Base-by-base conservation (phyloP, 1,140 invertebrate genomes). In the Papilio helenus region DNA sequence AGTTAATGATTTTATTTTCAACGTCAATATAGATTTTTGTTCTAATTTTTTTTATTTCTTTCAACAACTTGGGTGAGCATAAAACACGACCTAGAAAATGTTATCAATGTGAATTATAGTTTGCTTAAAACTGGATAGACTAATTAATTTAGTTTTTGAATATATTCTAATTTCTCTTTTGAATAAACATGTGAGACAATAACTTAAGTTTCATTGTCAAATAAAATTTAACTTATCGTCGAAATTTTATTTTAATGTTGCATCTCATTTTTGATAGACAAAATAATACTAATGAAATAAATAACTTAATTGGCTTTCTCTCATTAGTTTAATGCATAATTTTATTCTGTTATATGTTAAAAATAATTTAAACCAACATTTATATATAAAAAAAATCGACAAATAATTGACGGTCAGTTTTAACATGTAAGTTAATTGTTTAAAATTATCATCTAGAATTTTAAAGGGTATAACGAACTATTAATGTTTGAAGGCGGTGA, bases 91-190 rank as follows among this genome's bases (percentile, higher is more conserved):
- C 61, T 65, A 65, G 23, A 65, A 29, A 65, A 29, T 16, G 14
- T 34, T 65, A 26, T 65, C 23, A 65, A 10, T 65, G 61, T 65
- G 18, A 68, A 51, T 61, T 61, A 65, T 73, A 39, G 42, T 16
- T 4, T 29, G 61, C 14, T 29, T 5, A 29, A 16, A 7, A 29
- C 14, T 29, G 23, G 23, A 34, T 16, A 16, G 10, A 65, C 61
- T 68, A 68, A 68, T 68, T 68, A 68, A 68, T 68, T 68, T 29
- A 18, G 61, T 68, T 68, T 68, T 68, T 68, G 61, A 29, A 29
- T 68, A 68, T 29, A 68, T 68, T 68, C 3, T 34, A 68, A 68
- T 68, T 68, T 68, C 61, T 68, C 61, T 68, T 16, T 68, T 68
- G 61, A 68, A 68, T 68, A 68, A 68, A 68, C 61, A 68, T 68